A percentile compares a stretch with the other conserved stretches of the same genome.
phyloP scores from a whole-genome alignment of 2,888 invertebrate species.

The Pollenia griseotomentosa region DNA sequence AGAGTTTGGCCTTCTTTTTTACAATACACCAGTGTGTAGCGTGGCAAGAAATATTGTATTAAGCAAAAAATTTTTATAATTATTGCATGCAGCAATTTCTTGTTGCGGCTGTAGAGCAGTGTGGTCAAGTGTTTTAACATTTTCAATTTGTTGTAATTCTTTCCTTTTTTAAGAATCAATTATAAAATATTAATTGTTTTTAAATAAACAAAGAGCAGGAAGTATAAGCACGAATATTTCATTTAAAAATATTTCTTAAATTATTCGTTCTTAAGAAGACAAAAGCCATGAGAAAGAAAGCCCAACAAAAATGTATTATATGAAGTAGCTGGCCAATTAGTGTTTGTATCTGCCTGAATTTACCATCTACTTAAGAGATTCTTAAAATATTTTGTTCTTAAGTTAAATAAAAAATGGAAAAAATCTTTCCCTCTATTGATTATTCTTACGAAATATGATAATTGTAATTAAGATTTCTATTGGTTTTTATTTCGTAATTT shows the following conservation, averaged over 20 bases:
- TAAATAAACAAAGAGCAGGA: conserved; percentile 24
- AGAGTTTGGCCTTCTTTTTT: conserved; percentile 43
- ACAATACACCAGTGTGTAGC: background rate
- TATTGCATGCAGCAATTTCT: conserved; percentile 58
- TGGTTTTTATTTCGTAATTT: background rate
- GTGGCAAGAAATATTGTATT: conserved; percentile 10
- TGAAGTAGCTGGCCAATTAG: conserved; percentile 21
- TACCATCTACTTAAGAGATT: conserved; percentile 5
- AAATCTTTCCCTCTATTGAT: conserved; percentile 8
- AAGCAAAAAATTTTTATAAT: conserved; percentile 50
- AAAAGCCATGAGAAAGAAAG: background rate
- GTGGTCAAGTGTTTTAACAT: conserved; percentile 68
- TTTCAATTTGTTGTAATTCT: conserved; percentile 49
- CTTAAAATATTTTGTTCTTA: conserved; percentile 10
- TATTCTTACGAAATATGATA: conserved; percentile 9
- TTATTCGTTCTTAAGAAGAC: conserved; percentile 10
- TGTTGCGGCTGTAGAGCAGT: conserved; percentile 21
- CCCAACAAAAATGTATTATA: conserved; percentile 12
- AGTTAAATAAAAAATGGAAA: conserved; percentile 36
- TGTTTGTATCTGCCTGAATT: background rate
- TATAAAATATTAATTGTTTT: conserved; percentile 52
- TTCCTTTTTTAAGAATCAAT: conserved; percentile 55
- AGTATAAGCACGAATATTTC: conserved; percentile 3
- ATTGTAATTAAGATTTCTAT: conserved; percentile 1
- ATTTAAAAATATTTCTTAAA: conserved; percentile 11